These are phyloP conservation scores for Habropoda laboriosa DNA, from an alignment of 1,140 invertebrate genomes.

Conservation along the genomic window DNA sequence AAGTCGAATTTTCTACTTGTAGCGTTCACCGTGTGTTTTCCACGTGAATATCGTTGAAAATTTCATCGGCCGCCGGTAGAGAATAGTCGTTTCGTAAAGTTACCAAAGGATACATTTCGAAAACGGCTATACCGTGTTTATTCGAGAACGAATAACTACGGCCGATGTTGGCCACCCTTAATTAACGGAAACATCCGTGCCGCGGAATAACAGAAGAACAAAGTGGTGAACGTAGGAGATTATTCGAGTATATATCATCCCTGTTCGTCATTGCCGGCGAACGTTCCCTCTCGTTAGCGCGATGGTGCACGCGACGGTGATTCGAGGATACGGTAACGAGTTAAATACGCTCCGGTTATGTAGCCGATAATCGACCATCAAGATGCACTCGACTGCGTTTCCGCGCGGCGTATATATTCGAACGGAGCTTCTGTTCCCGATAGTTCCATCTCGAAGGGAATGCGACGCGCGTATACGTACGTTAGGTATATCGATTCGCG, in stretches of 20 bases:
- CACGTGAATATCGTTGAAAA: too few relatives aligned
- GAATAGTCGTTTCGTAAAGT: background rate
- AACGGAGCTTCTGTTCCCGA: constrained; percentile 33
- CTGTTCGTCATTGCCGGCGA: background rate
- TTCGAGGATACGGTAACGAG: constrained; percentile 47
- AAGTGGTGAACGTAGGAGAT: constrained; percentile 16
- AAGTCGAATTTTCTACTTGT: constrained; percentile 8
- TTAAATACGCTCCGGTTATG: constrained; percentile 28
- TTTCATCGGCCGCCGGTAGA: too few relatives aligned
- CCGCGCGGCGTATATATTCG: too few relatives aligned
- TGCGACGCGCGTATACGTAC: too few relatives aligned
- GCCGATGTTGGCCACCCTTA: too few relatives aligned
- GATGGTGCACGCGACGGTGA: background rate
- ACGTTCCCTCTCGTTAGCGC: background rate
- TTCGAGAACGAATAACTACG: too few relatives aligned
- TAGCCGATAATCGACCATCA: constrained; percentile 49
- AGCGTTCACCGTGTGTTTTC: too few relatives aligned
- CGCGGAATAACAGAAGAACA: constrained; percentile 32
- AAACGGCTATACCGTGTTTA: background rate
- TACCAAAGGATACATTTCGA: background rate
- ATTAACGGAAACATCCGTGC: constrained; percentile 40
- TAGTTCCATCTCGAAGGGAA: constrained; percentile 31
- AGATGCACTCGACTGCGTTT: constrained; percentile 39
- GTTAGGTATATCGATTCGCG: constrained; percentile 63
- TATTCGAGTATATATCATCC: background rate